A percentile compares a stretch with the other conserved stretches of the same genome.
phyloP scores from a whole-genome alignment of 1,140 invertebrate species.

The Gerris buenoi region DNA sequence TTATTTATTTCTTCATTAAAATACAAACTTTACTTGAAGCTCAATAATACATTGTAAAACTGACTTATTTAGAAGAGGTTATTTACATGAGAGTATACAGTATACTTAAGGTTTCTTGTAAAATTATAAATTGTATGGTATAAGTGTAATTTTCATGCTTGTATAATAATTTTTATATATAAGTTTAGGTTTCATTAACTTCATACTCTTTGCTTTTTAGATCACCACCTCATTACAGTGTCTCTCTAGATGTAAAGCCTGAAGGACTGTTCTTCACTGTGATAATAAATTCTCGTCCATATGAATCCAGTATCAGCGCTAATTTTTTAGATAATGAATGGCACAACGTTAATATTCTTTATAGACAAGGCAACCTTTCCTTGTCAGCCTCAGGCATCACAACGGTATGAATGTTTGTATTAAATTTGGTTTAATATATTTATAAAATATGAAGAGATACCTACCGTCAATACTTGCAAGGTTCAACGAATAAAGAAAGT shows the following conservation, averaged over 20 bases:
- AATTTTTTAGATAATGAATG: slow-evolving; percentile 60
- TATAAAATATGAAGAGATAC: no score
- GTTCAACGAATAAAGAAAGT: no score
- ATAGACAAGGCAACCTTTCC: slow-evolving; percentile 47
- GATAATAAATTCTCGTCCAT: slow-evolving; percentile 35
- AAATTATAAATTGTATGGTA: background rate
- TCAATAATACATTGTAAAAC: background rate
- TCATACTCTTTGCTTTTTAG: slow-evolving; percentile 10
- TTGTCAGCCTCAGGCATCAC: slow-evolving; percentile 39
- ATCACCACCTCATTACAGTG: slow-evolving; percentile 6
- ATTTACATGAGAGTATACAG: background rate
- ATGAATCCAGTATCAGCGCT: slow-evolving; percentile 44
- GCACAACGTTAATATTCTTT: slow-evolving; percentile 57
- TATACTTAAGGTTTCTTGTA: background rate
- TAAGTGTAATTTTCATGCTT: background rate
- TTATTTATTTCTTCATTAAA: no score
- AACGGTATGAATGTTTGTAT: no score
- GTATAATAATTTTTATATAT: no score
- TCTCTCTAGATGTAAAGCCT: slow-evolving; percentile 30
- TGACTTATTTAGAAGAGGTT: background rate
- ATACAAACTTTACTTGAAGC: no score
- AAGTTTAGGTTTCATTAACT: no score
- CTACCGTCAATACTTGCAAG: no score
- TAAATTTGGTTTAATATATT: no score
- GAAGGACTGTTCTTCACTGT: slow-evolving; percentile 50